Conservation (phyloP, 1,140 invertebrate species). For the Proales similis region DNA sequence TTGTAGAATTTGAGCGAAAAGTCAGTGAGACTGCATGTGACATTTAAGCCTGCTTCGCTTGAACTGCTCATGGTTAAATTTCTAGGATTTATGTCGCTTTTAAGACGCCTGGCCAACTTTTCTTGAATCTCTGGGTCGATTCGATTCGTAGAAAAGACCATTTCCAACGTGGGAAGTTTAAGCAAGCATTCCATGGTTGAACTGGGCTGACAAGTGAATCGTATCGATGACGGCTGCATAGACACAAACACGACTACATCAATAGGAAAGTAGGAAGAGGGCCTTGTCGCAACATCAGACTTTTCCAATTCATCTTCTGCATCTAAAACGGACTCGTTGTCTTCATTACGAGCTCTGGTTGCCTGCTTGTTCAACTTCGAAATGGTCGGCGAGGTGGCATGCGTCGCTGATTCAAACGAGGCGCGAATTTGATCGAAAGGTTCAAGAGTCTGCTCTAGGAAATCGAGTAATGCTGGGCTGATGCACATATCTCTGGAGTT, state of each 20-base stretch:
- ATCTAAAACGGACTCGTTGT: slow-evolving; percentile 37
- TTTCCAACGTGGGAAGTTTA: slow-evolving; percentile 82
- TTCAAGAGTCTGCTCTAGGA: slow-evolving; percentile 71
- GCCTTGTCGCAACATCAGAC: slow-evolving; percentile 41
- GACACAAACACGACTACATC: slow-evolving; percentile 97
- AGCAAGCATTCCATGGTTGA: slow-evolving; percentile 92
- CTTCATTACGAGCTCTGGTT: slow-evolving; percentile 33
- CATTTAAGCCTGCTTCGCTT: slow-evolving; percentile 66
- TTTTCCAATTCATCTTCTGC: slow-evolving; percentile 38
- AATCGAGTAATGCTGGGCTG: slow-evolving; percentile 51
- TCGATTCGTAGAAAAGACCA: slow-evolving; percentile 56
- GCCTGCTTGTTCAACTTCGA: background rate
- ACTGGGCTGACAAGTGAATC: slow-evolving; percentile 79
- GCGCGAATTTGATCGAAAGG: slow-evolving; percentile 46
- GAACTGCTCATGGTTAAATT: background rate
- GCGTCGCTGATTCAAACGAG: background rate
- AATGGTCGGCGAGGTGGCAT: too few relatives aligned
- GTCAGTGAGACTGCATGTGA: slow-evolving; percentile 85
- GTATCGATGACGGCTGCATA: slow-evolving; percentile 88
- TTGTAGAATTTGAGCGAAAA: slow-evolving; percentile 97
- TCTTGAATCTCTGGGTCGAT: slow-evolving; percentile 7
- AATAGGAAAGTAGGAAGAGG: slow-evolving; percentile 82
- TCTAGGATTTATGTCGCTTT: slow-evolving; percentile 34
- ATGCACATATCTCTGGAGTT: slow-evolving; percentile 51
- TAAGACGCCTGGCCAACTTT: slow-evolving; percentile 14